Evolutionary conservation across 2,797 vertebrate species (phyloP).

Genomic region (Tinamus major): DNA sequence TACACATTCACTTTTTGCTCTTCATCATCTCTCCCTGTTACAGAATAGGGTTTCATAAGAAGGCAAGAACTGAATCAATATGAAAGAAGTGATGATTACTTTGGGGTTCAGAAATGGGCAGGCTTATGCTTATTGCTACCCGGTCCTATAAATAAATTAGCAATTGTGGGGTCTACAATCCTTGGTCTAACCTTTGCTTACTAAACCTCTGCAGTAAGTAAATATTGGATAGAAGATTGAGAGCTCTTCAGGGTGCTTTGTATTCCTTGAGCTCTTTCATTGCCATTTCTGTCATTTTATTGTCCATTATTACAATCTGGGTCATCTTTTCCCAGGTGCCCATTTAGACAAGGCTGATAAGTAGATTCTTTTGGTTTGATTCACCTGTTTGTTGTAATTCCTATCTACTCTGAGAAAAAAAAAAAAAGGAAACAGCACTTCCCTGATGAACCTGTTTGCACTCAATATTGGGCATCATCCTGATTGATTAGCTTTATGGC

Average conservation of each 20-base stretch:
- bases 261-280: not conserved
- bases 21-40: not conserved
- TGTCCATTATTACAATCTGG: not conserved
- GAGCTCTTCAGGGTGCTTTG: not conserved
- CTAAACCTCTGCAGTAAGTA: not conserved
- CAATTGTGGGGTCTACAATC: not conserved
- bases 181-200: not conserved
- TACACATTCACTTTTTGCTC: not conserved
- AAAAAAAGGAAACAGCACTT: not conserved
- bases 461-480: not conserved
- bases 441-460: not conserved
- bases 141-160: not conserved
- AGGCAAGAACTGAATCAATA: not conserved
- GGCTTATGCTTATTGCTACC: not conserved
- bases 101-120: not conserved
- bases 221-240: not conserved
- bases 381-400: not conserved
- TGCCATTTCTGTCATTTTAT: not conserved
- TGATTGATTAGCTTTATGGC: not conserved
- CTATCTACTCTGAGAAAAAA: not conserved
- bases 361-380: not conserved
- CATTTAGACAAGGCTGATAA: not conserved
- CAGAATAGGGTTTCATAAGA: not conserved
- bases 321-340: not conserved
- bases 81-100: not conserved